Evolutionary conservation across 2,888 invertebrate genomes (phyloP).

Genomic region (Standfussiana lucernea): DNA sequence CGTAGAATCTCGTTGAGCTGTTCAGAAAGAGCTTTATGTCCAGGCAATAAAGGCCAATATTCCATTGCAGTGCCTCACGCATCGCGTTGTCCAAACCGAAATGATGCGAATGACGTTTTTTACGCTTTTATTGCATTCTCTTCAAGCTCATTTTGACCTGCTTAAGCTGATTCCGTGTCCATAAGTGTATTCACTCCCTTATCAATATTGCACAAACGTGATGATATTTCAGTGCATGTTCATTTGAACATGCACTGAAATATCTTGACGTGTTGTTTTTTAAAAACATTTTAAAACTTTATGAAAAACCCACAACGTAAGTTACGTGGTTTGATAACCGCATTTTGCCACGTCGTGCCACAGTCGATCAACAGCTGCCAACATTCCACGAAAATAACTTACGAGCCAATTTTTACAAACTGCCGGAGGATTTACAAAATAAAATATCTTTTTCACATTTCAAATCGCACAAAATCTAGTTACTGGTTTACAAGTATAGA

Average conservation of each 20-base stretch:
- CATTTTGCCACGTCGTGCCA: slow-evolving; percentile 8
- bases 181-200: not conserved
- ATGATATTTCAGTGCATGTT: slow-evolving; percentile 9
- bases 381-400: slow-evolving; percentile 29
- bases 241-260: too few species aligned
- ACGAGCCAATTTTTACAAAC: slow-evolving; percentile 34
- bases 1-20: not conserved
- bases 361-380: slow-evolving; percentile 39
- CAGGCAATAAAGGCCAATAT: not conserved
- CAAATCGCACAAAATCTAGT: not conserved
- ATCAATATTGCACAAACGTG: slow-evolving; percentile 14
- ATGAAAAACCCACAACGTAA: slow-evolving; percentile 3
- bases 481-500: not conserved
- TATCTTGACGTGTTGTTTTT: not conserved
- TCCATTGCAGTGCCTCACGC: not conserved
- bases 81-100: not conserved
- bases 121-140: not conserved
- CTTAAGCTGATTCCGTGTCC: not conserved
- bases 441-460: slow-evolving; percentile 5
- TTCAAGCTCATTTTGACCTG: not conserved
- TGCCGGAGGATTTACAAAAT: slow-evolving; percentile 8
- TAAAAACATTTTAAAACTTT: slow-evolving; percentile 20
- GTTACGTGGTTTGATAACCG: slow-evolving; percentile 28
- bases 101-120: not conserved
- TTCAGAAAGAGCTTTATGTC: not conserved